Evolutionary conservation across 2,888 invertebrate species (phyloP).

Genomic region (Agrochola lota): DNA sequence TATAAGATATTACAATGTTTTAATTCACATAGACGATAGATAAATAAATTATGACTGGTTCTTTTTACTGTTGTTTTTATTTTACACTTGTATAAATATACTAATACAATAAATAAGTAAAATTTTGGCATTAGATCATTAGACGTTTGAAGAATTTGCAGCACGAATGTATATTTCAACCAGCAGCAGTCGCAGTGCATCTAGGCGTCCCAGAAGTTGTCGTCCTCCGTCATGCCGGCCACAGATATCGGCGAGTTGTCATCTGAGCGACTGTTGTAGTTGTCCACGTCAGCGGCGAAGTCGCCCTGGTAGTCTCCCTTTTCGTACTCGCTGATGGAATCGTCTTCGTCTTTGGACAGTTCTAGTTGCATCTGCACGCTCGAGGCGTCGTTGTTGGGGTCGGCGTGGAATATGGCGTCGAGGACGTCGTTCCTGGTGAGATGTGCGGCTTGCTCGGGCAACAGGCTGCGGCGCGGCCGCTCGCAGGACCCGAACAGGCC

Average conservation of each 20-base stretch:
- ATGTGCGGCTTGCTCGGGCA: constrained; percentile 66
- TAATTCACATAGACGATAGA: constrained; percentile 80
- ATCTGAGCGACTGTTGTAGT: constrained; percentile 78
- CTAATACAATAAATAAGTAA: constrained; percentile 43
- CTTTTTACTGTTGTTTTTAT: constrained; percentile 66
- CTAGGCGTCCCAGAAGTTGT: constrained; percentile 84
- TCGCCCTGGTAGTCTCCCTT: constrained; percentile 75
- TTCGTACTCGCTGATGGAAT: constrained; percentile 67
- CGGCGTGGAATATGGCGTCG: constrained; percentile 75
- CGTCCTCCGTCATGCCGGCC: constrained; percentile 77
- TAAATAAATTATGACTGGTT: constrained; percentile 86
- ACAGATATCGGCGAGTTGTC: constrained; percentile 79
- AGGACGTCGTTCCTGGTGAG: constrained; percentile 74
- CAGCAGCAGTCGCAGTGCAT: constrained; percentile 4
- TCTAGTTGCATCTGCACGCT: constrained; percentile 72
- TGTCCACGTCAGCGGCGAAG: constrained; percentile 81
- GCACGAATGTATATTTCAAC: constrained; percentile 7
- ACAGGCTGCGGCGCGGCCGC: constrained; percentile 41
- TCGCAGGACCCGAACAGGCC: neutral
- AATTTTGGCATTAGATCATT: constrained; percentile 16
- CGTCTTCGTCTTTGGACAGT: constrained; percentile 67
- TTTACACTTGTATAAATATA: constrained; percentile 58
- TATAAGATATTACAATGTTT: constrained; percentile 80
- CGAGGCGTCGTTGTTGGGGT: constrained; percentile 67
- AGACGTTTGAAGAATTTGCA: constrained; percentile 21